A percentile compares a stretch with the other conserved stretches of the same genome.
These are phyloP conservation scores for Amphipoea lucens DNA, from an alignment of 2,888 invertebrate genomes.

Conservation along the genomic window DNA sequence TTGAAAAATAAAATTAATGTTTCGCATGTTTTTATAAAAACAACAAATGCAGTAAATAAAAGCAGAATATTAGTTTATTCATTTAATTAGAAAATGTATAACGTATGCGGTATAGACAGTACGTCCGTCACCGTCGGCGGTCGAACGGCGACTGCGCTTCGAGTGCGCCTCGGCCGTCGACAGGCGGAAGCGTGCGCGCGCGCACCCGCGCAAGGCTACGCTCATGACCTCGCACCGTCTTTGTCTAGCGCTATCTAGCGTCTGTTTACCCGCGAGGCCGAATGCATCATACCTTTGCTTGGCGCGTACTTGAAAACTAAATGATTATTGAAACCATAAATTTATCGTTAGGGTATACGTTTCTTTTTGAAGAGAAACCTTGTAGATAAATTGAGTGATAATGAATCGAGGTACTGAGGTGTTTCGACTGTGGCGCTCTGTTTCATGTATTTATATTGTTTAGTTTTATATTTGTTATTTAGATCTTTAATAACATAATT, in stretches of 20 bases:
- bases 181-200: constrained; percentile 88
- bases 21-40: neutral
- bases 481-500: constrained; percentile 21
- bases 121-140: constrained; percentile 74
- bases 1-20: neutral
- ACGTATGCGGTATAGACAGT: constrained; percentile 16
- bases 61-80: constrained; percentile 12
- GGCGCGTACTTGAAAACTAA: constrained; percentile 81
- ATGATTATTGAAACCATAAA: constrained; percentile 82
- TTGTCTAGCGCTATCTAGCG: constrained; percentile 90
- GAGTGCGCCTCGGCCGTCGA: constrained; percentile 77
- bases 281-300: constrained; percentile 88
- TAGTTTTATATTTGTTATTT: constrained; percentile 36
- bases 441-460: constrained; percentile 50
- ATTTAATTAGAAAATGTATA: constrained; percentile 1
- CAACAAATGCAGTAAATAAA: neutral
- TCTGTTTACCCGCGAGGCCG: constrained; percentile 89
- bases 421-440: constrained; percentile 48
- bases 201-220: constrained; percentile 90
- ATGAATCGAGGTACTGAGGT: constrained; percentile 69
- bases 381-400: constrained; percentile 79
- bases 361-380: constrained; percentile 77
- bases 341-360: constrained; percentile 74
- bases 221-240: constrained; percentile 90
- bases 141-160: constrained; percentile 73